phyloP scores from a whole-genome alignment of 2,113 vertebrate species.

The Hypocryptadius cinnamomeus region DNA sequence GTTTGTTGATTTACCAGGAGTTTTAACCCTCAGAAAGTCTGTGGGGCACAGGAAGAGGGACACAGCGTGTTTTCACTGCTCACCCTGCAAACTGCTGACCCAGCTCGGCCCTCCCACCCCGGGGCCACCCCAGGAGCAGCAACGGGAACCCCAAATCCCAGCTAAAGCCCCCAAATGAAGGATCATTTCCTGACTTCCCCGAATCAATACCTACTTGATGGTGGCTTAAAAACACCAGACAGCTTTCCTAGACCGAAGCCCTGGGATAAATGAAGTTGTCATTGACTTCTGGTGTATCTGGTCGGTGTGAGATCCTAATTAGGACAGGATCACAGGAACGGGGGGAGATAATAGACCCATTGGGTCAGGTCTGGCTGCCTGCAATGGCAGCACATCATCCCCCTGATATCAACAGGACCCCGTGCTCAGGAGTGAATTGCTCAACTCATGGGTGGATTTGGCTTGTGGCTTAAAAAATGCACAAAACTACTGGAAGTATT shows the following conservation, averaged over 20 bases:
- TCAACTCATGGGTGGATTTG: background rate
- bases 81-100: background rate
- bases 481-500: background rate
- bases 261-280: conserved; percentile 63
- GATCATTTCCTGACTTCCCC: conserved; percentile 23
- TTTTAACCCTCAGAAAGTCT: background rate
- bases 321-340: conserved; percentile 37
- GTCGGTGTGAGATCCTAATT: conserved; percentile 60
- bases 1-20: background rate
- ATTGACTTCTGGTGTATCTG: conserved; percentile 60
- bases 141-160: background rate
- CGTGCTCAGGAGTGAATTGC: background rate
- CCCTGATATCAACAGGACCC: background rate
- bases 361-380: conserved; percentile 19
- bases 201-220: conserved; percentile 43
- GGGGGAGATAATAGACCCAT: conserved; percentile 32
- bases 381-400: background rate
- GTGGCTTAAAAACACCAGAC: conserved; percentile 60
- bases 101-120: background rate
- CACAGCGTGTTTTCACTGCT: accelerated
- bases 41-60: background rate
- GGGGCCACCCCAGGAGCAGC: background rate
- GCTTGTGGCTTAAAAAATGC: background rate
- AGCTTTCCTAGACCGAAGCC: conserved; percentile 30
- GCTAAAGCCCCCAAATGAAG: background rate